phyloP scores from a whole-genome alignment of 2,888 invertebrate genomes.

The Lepidocyrtinus sp. region DNA sequence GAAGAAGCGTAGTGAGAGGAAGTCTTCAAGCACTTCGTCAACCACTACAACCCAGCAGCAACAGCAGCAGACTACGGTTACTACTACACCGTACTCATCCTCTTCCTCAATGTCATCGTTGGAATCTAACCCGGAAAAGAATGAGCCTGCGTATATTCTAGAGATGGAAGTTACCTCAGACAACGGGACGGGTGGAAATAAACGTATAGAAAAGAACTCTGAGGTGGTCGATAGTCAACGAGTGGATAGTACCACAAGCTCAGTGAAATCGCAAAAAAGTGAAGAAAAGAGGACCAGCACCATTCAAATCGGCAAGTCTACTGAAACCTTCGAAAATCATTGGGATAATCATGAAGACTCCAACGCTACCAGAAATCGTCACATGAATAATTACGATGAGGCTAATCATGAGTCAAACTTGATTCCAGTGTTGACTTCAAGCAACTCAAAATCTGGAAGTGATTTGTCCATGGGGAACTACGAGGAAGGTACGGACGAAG shows the following conservation, averaged over 20 bases:
- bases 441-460: not conserved
- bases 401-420: not conserved
- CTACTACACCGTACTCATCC: constrained; percentile 21
- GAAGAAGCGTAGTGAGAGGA: constrained; percentile 64
- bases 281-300: not conserved
- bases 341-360: too few relatives aligned
- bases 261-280: not conserved
- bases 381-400: too few relatives aligned
- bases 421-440: constrained; percentile 3
- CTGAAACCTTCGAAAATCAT: too few relatives aligned
- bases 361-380: too few relatives aligned
- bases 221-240: too few relatives aligned
- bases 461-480: not conserved
- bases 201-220: too few relatives aligned
- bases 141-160: constrained; percentile 33
- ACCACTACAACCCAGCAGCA: not conserved
- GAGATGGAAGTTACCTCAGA: constrained; percentile 40
- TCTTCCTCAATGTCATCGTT: constrained; percentile 48
- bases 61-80: not conserved
- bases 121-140: constrained; percentile 33
- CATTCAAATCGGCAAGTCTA: too few relatives aligned
- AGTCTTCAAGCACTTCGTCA: constrained; percentile 14
- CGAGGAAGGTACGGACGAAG: too few relatives aligned
- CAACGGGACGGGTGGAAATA: too few relatives aligned
- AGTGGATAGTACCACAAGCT: too few relatives aligned